Base-by-base conservation (phyloP, 2,797 vertebrate genomes). In the Myotis findleyi region DNA sequence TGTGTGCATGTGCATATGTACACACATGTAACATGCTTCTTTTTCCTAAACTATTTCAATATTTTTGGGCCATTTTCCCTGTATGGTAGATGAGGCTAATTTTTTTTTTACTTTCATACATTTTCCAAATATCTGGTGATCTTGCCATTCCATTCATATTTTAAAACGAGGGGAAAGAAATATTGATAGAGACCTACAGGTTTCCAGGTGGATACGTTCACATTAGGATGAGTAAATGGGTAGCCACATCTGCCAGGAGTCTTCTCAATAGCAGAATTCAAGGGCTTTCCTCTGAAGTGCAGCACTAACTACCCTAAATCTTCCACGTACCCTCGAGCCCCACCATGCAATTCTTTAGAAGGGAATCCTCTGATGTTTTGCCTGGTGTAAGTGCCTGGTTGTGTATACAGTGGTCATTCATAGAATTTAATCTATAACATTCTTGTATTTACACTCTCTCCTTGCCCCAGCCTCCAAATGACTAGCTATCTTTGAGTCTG, bases 81-180 rank as follows among this genome's bases (percentile, higher is more conserved):
- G 10, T 25, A 1, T 44, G 7, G 4, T 18, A 68, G 7, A 4
- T 8, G 8, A 92, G n/a, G 12, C 21, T 59, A 76, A 59, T 68
- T 71, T 17, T 64, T 64, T 25, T 47, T 41, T 14, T 33, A 33
- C 47, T 77, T 17, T 75, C n/a, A 66, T 30, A 7, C 1, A 16
- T 79, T 93, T 94, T 18, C 41, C n/a, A 83, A 57, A 53, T 55
- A 88, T 44, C 59, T 89, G 4, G 4, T 80, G n/a, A 69, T 55
- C 47, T 68, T 84, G 41, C 8, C 4, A 69, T 59, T 92, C 51
- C 4, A 25, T 16, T 47, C 12, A 86, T 9, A 68, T 4, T 85
- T 62, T 38, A 81, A 68, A 82, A 57, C 82, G 9, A 83, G 20
- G 77, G 16, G 12, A 62, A 12, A 85, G 33, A 18, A 64, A 47